A percentile compares a stretch with the other conserved stretches of the same genome.
Evolutionary conservation across 2,113 vertebrate species (phyloP).

Genomic region (Epinephelus fuscoguttatus): DNA sequence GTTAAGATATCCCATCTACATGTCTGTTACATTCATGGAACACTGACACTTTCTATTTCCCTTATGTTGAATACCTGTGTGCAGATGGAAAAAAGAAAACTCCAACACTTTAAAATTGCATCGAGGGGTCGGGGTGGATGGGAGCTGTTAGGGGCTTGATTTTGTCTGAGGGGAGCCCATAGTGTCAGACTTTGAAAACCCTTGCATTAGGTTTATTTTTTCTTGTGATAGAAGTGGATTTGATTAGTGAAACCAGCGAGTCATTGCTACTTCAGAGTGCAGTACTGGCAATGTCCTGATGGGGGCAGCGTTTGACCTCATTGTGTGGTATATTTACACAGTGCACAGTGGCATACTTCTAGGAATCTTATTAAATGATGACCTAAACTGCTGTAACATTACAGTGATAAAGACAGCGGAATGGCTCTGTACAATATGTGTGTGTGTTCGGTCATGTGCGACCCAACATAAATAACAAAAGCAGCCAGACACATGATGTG

Average conservation of each 20-base stretch:
- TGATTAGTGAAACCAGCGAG: neutral
- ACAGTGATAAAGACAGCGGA: neutral
- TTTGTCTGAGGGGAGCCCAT: too few relatives aligned
- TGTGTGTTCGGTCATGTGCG: neutral
- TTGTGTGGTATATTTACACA: neutral
- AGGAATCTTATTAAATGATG: neutral
- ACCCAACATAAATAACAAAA: neutral
- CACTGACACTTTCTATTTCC: too few relatives aligned
- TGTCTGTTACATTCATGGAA: too few relatives aligned
- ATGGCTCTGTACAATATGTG: neutral
- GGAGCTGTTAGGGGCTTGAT: too few relatives aligned
- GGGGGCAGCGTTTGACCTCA: constrained; percentile 71
- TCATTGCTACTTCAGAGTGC: constrained; percentile 19
- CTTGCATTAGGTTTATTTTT: too few relatives aligned
- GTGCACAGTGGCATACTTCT: neutral
- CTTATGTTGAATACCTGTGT: too few relatives aligned
- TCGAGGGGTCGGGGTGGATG: too few relatives aligned
- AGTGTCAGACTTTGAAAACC: too few relatives aligned
- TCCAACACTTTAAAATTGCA: too few relatives aligned
- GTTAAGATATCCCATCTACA: too few relatives aligned
- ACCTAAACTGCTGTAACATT: neutral
- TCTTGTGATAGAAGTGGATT: too few relatives aligned
- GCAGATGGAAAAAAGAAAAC: too few relatives aligned
- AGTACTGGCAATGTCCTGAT: constrained; percentile 75
- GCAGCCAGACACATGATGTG: neutral